Base-by-base conservation (phyloP, 2,113 vertebrate species). In the Anseranas semipalmata region DNA sequence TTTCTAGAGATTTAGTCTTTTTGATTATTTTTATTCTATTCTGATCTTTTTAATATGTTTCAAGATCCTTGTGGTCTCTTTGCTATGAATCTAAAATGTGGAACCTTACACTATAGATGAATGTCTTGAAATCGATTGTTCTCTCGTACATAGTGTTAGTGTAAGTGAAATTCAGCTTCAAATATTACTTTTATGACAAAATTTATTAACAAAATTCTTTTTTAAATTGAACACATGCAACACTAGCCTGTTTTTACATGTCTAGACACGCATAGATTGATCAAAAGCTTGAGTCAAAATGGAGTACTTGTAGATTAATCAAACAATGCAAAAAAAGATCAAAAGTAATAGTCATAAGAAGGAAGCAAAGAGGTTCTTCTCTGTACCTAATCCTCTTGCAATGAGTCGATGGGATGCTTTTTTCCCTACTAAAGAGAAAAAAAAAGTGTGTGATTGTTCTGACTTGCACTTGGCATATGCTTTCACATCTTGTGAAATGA, bases 1-100 rank as follows among this genome's bases (percentile, higher is more conserved):
- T 90, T 92, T 87, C 65, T 46, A 78, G 48, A 48, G 83, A 85
- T 89, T 96, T 87, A 68, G 68, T 28, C 66, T 65, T 87, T 89
- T 71, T 63, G 60, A 27, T 89, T 92, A 67, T 9, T 85, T 94
- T 59, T 56, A 30, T 78, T 77, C 72, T 53, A 2, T 35, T 78
- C 33, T 78, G 7, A 48, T 70, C 60, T 76, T 92, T 92, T 76
- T 72, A 92, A 39, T 84, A 84, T 78, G 12, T 63, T 71, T 71
- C 48, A 21, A 75, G 89, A 77, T 77, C 68, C 59, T 92, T 92
- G 56, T 62, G 59, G 27, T 90, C 76, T 71, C 56, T 86, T 80
- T 55, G 73, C 16, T 62, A 12, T 30, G 35, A 80, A 52, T 35
- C 22, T 56, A 43, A 75, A 60, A 41, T 12, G 52, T 4, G 13